A percentile compares a stretch with the other conserved stretches of the same genome.
phyloP scores from a whole-genome alignment of 2,113 vertebrate genomes.

The Megaleporinus macrocephalus region DNA sequence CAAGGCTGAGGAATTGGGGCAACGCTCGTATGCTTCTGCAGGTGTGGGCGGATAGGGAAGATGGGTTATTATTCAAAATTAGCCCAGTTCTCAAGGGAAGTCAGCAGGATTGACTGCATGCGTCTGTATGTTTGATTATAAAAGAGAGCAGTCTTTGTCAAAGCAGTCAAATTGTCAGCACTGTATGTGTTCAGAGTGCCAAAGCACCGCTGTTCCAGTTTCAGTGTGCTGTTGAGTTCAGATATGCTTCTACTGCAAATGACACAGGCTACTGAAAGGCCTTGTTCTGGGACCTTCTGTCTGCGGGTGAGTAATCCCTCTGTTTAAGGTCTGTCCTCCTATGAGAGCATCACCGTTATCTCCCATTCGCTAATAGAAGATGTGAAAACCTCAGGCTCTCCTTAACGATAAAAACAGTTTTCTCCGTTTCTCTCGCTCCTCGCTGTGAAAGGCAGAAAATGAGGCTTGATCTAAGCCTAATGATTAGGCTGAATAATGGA shows the following conservation, averaged over 20 bases:
- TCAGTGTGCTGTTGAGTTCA: not conserved
- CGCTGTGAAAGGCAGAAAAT: slow-evolving; percentile 40
- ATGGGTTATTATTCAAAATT: slow-evolving; percentile 2
- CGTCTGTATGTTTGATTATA: not conserved
- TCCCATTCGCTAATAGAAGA: not conserved
- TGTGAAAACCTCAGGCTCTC: slow-evolving; percentile 24
- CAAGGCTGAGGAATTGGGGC: slow-evolving; percentile 10
- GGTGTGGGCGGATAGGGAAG: slow-evolving; percentile 10
- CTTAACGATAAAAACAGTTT: slow-evolving; percentile 22
- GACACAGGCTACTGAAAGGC: not conserved
- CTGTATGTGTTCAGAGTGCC: not conserved
- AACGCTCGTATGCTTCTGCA: not conserved
- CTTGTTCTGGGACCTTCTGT: slow-evolving; percentile 1
- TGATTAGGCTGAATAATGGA: slow-evolving; percentile 36
- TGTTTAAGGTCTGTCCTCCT: not conserved
- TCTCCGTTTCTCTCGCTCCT: not conserved
- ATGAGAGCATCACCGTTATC: slow-evolving; percentile 28
- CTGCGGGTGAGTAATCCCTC: not conserved
- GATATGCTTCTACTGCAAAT: not conserved
- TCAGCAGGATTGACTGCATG: not conserved
- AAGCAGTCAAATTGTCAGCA: not conserved
- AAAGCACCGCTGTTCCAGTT: not conserved
- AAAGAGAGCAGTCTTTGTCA: not conserved
- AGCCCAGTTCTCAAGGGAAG: slow-evolving; percentile 22
- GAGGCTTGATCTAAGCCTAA: slow-evolving; percentile 47